phyloP scores from a whole-genome alignment of 2,797 vertebrate genomes.

The Enteromius radiatus region DNA sequence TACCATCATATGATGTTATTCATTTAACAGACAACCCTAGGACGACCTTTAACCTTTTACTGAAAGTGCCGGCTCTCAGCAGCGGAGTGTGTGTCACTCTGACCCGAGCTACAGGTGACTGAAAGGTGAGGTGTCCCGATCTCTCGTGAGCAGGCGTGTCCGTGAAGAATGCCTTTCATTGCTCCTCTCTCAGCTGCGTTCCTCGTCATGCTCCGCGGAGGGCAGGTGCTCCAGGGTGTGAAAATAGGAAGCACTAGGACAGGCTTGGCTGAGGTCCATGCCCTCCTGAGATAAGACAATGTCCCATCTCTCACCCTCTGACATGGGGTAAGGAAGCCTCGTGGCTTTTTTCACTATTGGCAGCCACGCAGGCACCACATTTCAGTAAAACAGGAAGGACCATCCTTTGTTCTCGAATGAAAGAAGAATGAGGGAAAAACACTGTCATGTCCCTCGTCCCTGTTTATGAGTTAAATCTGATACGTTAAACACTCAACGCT shows the following conservation, averaged over 20 bases:
- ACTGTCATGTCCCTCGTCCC: slow-evolving; percentile 66
- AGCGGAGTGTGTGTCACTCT: slow-evolving; percentile 59
- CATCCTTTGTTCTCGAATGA: slow-evolving; percentile 63
- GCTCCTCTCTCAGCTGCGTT: slow-evolving; percentile 67
- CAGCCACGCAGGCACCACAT: slow-evolving; percentile 54
- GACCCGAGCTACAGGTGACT: slow-evolving; percentile 73
- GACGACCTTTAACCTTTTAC: background rate
- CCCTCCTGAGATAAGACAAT: slow-evolving; percentile 79
- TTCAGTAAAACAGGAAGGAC: slow-evolving; percentile 68
- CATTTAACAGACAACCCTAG: background rate
- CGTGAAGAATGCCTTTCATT: slow-evolving; percentile 71
- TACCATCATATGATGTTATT: background rate
- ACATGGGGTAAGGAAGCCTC: slow-evolving; percentile 66
- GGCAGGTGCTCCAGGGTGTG: slow-evolving; percentile 79
- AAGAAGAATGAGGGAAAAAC: slow-evolving; percentile 70
- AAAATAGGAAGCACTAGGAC: slow-evolving; percentile 79
- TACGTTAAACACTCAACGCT: background rate
- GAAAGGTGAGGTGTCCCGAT: slow-evolving; percentile 66
- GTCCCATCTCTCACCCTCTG: slow-evolving; percentile 65
- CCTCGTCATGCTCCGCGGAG: slow-evolving; percentile 73
- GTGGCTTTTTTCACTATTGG: slow-evolving; percentile 64
- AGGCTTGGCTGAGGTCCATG: slow-evolving; percentile 77
- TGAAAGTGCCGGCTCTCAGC: background rate
- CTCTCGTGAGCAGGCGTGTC: slow-evolving; percentile 59
- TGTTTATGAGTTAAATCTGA: slow-evolving; percentile 61